A percentile compares a stretch with the other conserved stretches of the same genome.
These are phyloP conservation scores for Tenebrosternarchus preto DNA, from an alignment of 2,113 vertebrate species.

Conservation along the genomic window DNA sequence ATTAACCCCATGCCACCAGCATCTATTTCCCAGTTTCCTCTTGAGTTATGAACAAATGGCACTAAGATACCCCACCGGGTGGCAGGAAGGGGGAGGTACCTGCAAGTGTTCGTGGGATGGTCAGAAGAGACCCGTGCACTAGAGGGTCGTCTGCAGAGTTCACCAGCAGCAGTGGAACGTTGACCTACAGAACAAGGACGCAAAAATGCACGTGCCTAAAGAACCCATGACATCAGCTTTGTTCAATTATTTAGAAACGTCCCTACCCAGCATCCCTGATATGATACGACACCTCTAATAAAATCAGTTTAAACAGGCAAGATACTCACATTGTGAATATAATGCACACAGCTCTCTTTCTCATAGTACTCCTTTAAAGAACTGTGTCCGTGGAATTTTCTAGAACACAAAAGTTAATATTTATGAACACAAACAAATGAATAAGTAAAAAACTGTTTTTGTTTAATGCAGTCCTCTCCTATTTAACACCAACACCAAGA, in stretches of 20 bases:
- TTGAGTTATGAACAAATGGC: no score
- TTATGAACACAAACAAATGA: neutral
- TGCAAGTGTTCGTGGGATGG: conserved; percentile 92
- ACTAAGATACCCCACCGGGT: neutral
- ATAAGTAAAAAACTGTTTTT: neutral
- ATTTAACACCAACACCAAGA: neutral
- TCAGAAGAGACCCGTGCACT: conserved; percentile 92
- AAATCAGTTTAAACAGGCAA: neutral
- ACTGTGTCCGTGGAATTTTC: conserved; percentile 93
- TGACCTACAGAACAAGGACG: conserved; percentile 73
- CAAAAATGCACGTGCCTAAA: neutral
- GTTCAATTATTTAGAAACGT: neutral
- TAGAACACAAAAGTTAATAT: conserved; percentile 60
- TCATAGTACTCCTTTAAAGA: conserved; percentile 98
- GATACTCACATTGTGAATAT: conserved; percentile 88
- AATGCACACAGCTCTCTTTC: conserved; percentile 94
- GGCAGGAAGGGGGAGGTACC: conserved; percentile 70
- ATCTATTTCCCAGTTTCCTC: no score
- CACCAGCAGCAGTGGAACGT: conserved; percentile 92
- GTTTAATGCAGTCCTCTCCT: neutral
- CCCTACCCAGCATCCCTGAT: no score
- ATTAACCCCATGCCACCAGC: no score
- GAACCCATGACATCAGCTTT: neutral
- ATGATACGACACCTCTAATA: no score
- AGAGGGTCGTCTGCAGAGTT: conserved; percentile 95